phyloP scores from a whole-genome alignment of 2,113 vertebrate species.

The Perca flavescens region DNA sequence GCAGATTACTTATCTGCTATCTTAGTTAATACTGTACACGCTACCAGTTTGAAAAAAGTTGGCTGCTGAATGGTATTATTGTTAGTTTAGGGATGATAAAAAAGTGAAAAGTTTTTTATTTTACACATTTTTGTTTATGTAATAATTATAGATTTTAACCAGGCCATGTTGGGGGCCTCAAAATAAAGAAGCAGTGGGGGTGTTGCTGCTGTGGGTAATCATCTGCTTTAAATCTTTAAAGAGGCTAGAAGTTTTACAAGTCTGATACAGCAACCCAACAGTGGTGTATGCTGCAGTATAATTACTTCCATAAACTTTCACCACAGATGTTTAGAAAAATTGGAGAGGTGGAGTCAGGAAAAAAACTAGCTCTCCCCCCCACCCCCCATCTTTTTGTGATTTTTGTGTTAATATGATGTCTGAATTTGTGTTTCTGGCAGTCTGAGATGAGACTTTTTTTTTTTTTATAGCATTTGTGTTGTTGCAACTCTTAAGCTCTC shows the following conservation, averaged over 20 bases:
- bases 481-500: constrained; percentile 3
- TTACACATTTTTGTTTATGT: not conserved
- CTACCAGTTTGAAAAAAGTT: not conserved
- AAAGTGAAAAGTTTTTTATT: not conserved
- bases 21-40: not conserved
- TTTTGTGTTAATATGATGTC: not conserved
- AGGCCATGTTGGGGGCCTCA: not conserved
- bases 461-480: constrained; percentile 32
- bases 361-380: not conserved
- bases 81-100: not conserved
- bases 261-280: constrained; percentile 40
- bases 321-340: constrained; percentile 30
- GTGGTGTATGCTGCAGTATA: constrained; percentile 19
- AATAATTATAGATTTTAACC: not conserved
- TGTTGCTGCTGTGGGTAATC: constrained; percentile 39
- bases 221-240: constrained; percentile 53
- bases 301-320: constrained; percentile 47
- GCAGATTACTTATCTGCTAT: not conserved
- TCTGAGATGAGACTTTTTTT: not conserved
- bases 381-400: too few relatives aligned
- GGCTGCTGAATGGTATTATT: not conserved
- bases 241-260: constrained; percentile 19
- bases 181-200: not conserved
- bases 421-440: not conserved
- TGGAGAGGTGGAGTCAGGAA: constrained; percentile 1